phyloP scores from a whole-genome alignment of 2,797 vertebrate species.

The Darevskia mixta region DNA sequence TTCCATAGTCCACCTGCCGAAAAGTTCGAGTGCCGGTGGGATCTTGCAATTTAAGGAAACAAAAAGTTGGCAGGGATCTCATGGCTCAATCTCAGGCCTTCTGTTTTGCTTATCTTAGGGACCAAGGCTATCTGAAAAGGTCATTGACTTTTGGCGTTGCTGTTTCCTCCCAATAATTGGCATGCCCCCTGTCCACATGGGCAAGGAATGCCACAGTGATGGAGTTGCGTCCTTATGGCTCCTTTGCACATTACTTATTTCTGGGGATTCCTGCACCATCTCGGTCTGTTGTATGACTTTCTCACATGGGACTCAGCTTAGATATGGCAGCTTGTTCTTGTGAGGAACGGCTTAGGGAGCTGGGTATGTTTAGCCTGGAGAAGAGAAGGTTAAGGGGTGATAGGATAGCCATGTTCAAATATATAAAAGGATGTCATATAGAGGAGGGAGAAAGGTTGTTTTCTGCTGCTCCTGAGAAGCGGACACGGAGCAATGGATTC shows the following conservation, averaged over 20 bases:
- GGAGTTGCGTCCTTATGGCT: background rate
- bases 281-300: background rate
- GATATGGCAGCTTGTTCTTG: background rate
- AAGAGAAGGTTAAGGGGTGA: no score
- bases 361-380: no score
- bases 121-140: background rate
- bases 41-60: background rate
- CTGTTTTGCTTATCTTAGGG: background rate
- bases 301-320: background rate
- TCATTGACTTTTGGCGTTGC: background rate
- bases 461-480: no score
- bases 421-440: no score
- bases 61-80: background rate
- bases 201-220: background rate
- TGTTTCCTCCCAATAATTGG: no score
- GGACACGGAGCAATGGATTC: no score
- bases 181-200: background rate
- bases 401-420: no score
- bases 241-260: background rate
- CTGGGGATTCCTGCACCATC: no score
- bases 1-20: no score
- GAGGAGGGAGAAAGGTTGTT: no score
- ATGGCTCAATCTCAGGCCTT: background rate
- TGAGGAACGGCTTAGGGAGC: no score
- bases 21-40: background rate